Percentiles rank a stretch among this genome's conserved stretches.
Evolutionary conservation across 2,888 invertebrate species (phyloP).

Genomic region (Anorthoa munda): DNA sequence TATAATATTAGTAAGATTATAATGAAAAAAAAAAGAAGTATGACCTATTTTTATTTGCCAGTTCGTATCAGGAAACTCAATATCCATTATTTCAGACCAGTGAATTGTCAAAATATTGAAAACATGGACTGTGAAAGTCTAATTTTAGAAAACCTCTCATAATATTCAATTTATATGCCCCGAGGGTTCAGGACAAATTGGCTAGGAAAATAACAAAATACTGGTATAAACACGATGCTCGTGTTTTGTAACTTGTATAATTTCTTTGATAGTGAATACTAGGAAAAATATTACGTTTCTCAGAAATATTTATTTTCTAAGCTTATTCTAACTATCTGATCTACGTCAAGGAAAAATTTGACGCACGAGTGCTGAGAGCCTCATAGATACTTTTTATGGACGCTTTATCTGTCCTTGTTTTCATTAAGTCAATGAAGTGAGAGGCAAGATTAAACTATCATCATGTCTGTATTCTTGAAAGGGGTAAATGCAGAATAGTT

Average conservation of each 20-base stretch:
- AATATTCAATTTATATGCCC: slow-evolving; percentile 8
- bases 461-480: no score
- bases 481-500: no score
- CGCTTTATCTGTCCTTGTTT: not conserved
- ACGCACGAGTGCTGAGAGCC: not conserved
- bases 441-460: not conserved
- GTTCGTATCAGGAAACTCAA: slow-evolving; percentile 44
- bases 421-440: not conserved
- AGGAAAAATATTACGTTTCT: no score
- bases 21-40: not conserved
- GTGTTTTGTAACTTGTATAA: not conserved
- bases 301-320: no score
- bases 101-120: slow-evolving; percentile 68
- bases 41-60: slow-evolving; percentile 5
- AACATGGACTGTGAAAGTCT: slow-evolving; percentile 47
- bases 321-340: not conserved
- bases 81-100: slow-evolving; percentile 64
- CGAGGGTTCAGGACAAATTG: slow-evolving; percentile 44
- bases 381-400: not conserved
- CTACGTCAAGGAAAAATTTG: not conserved
- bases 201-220: slow-evolving; percentile 34
- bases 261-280: not conserved
- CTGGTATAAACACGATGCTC: not conserved
- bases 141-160: slow-evolving; percentile 40
- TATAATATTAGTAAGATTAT: no score